phyloP scores from a whole-genome alignment of 2,888 invertebrate genomes.

The Molorchus minor region DNA sequence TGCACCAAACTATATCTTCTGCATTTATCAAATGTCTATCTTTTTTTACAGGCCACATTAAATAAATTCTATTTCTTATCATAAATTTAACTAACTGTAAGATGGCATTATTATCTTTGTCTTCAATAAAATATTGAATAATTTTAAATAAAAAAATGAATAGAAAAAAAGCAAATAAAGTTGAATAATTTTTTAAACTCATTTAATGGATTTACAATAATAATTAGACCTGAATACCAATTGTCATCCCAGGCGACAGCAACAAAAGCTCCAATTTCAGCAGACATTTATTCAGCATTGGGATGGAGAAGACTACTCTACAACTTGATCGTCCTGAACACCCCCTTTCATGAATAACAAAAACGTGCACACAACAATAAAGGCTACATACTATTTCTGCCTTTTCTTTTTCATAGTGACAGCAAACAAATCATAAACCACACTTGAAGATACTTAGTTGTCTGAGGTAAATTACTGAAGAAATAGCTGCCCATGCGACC shows the following conservation, averaged over 20 bases:
- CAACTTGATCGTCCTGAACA: too few species aligned
- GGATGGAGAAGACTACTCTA: too few species aligned
- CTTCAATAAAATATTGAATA: too few species aligned
- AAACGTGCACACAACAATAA: neutral
- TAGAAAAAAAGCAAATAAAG: neutral
- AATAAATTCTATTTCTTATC: too few species aligned
- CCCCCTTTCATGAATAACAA: neutral
- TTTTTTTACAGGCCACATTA: too few species aligned
- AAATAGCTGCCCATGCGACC: neutral
- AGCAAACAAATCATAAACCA: neutral
- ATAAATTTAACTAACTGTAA: too few species aligned
- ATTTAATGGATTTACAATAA: too few species aligned
- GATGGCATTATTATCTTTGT: too few species aligned
- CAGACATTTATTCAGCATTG: neutral
- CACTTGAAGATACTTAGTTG: neutral
- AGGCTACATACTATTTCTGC: neutral
- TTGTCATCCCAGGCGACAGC: neutral
- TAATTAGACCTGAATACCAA: neutral
- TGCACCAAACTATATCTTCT: too few species aligned
- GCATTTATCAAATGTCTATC: too few species aligned
- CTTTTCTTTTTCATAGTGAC: neutral
- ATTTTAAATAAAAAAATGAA: neutral
- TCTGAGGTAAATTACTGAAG: constrained; percentile 3
- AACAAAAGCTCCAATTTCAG: neutral
- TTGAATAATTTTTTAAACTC: neutral